Base-by-base conservation (phyloP, 2,888 invertebrate genomes). In the Phymatocera aterrima region DNA sequence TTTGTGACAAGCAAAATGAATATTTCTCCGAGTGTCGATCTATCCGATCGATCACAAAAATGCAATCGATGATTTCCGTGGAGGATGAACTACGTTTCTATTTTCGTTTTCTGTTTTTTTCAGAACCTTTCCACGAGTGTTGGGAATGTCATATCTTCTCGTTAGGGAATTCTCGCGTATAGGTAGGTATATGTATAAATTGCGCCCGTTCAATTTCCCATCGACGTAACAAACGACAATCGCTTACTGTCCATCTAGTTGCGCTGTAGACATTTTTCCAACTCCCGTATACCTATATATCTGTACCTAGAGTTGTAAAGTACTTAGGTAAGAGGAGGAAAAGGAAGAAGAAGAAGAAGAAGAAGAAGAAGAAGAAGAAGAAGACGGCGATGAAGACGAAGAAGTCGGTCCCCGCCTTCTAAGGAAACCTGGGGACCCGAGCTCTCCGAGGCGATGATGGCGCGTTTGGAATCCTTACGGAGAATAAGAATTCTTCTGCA, bases 381-480 rank as follows among this genome's bases (percentile, higher is more conserved):
- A 57, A 57, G 57, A 57, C 24, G 57, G 24, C 57, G 57, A 57
- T 57, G n/a, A n/a, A n/a, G n/a, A 18, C n/a, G n/a, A 18, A 54
- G 12, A 2, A 18, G 3, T 10, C 40, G 40, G 10, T 61, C 57
- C 24, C 46, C 21, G 24, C 75, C 87, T 83, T 87, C 82, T 87
- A 87, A 79, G 87, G 87, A 87, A 88, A 83, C 83, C 87, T 86
- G 86, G 24, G 43, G 68, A 68, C 24, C 24, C 3, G 34, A 31
- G 28, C 51, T 3, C 64, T 80, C 81, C 80, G 79, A 40, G 43
- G 40, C 68, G 68, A 64, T 80, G 78, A 78, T 82, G 85, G 84
- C 82, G 83, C 83, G 82, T 80, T 70, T 79, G 81, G 83, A 83
- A 86, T 85, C 84, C 80, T 77, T 80, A 79, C 82, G 77, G 79